Evolutionary conservation across 2,113 vertebrate species (phyloP).

Genomic region (Sciurus niger): DNA sequence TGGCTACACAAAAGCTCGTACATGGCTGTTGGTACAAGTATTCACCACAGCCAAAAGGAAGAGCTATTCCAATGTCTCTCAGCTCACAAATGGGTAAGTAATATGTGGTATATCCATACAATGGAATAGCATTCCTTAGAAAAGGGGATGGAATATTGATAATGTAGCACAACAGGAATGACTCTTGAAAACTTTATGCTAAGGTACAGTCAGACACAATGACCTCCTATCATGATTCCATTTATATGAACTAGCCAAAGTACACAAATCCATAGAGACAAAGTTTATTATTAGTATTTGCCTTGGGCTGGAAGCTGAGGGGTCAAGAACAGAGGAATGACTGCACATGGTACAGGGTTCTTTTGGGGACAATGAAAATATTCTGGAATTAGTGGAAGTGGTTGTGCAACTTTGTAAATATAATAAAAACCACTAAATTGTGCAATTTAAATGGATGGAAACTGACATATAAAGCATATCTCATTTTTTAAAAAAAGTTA

Average conservation of each 20-base stretch:
- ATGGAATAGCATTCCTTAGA: neutral
- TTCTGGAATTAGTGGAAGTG: neutral
- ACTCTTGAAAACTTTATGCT: neutral
- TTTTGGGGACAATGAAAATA: neutral
- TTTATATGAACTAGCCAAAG: neutral
- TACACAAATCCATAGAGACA: neutral
- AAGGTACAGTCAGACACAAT: neutral
- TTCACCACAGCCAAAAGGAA: neutral
- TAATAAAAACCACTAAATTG: conserved; percentile 5
- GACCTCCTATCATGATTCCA: neutral
- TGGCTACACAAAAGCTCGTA: neutral
- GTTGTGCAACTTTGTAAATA: neutral
- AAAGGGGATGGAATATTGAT: neutral
- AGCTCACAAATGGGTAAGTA: neutral
- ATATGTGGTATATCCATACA: neutral
- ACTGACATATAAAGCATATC: neutral
- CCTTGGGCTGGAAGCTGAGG: neutral
- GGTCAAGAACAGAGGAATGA: neutral
- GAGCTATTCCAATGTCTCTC: neutral
- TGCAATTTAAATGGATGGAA: neutral
- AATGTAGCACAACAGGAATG: neutral
- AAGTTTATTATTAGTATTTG: neutral
- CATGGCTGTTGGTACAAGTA: neutral
- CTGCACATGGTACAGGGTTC: neutral
- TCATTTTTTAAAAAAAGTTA: neutral